Conservation (phyloP, 2,797 vertebrate genomes). For the Calcarius lapponicus region DNA sequence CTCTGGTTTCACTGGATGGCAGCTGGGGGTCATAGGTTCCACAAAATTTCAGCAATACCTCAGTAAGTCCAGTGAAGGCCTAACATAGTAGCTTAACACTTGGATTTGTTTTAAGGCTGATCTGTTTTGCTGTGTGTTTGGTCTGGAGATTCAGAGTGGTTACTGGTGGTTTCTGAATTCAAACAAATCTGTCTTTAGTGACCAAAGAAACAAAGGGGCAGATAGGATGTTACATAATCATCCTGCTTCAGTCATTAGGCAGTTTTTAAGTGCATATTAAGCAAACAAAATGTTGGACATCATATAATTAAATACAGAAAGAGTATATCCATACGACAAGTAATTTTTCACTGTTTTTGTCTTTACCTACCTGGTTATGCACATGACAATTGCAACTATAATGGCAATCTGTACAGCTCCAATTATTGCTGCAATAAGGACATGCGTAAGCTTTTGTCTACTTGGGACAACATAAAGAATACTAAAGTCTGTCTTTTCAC, state of each 20-base stretch:
- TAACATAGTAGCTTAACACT: neutral
- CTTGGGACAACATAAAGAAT: constrained; percentile 96
- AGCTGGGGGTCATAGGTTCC: neutral
- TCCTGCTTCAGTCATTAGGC: neutral
- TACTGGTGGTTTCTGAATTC: neutral
- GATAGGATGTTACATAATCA: neutral
- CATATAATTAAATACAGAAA: neutral
- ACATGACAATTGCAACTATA: constrained; percentile 96
- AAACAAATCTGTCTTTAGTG: neutral
- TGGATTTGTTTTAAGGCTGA: neutral
- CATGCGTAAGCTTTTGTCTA: constrained; percentile 94
- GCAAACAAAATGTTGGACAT: neutral
- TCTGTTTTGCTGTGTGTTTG: neutral
- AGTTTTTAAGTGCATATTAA: neutral
- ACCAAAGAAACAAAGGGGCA: neutral
- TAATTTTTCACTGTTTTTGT: neutral
- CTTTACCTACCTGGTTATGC: constrained; percentile 89
- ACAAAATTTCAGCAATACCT: neutral
- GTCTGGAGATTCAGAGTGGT: neutral
- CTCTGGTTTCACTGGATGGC: neutral
- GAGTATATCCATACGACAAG: neutral
- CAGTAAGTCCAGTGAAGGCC: neutral
- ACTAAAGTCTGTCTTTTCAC: constrained; percentile 94
- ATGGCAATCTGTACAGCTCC: constrained; percentile 96
- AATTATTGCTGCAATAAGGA: constrained; percentile 95